These are phyloP conservation scores for Megalops atlanticus DNA, from an alignment of 2,113 vertebrate genomes.

Conservation along the genomic window DNA sequence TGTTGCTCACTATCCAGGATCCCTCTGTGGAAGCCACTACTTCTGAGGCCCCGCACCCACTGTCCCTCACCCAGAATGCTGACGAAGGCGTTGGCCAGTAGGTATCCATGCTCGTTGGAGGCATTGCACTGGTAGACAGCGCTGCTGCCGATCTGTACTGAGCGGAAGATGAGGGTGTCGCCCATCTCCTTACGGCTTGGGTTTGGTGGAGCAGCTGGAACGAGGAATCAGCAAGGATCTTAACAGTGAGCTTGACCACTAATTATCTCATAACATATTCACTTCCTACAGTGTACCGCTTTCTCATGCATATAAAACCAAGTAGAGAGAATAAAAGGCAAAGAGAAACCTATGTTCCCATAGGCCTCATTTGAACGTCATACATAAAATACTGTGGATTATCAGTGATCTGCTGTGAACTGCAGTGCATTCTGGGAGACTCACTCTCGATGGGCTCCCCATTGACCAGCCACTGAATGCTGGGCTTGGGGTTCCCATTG, in stretches of 20 bases:
- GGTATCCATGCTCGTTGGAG: slow-evolving; percentile 92
- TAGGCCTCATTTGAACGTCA: too few relatives aligned
- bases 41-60: not conserved
- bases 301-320: too few relatives aligned
- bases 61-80: slow-evolving; percentile 81
- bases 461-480: slow-evolving; percentile 88
- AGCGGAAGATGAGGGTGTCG: slow-evolving; percentile 90
- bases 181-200: slow-evolving; percentile 79
- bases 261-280: too few relatives aligned
- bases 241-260: not conserved
- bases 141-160: slow-evolving; percentile 88
- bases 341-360: too few relatives aligned
- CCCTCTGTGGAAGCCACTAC: too few relatives aligned
- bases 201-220: slow-evolving; percentile 71
- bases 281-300: too few relatives aligned
- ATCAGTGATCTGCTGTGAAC: not conserved
- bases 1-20: too few relatives aligned
- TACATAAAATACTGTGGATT: not conserved
- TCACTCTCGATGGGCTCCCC: slow-evolving; percentile 85
- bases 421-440: slow-evolving; percentile 25
- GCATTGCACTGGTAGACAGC: slow-evolving; percentile 96
- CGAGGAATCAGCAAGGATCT: not conserved
- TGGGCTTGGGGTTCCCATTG: slow-evolving; percentile 92
- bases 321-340: not conserved
- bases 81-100: slow-evolving; percentile 93